Base-by-base conservation (phyloP, 1,140 invertebrate species). In the Prorops nasuta region DNA sequence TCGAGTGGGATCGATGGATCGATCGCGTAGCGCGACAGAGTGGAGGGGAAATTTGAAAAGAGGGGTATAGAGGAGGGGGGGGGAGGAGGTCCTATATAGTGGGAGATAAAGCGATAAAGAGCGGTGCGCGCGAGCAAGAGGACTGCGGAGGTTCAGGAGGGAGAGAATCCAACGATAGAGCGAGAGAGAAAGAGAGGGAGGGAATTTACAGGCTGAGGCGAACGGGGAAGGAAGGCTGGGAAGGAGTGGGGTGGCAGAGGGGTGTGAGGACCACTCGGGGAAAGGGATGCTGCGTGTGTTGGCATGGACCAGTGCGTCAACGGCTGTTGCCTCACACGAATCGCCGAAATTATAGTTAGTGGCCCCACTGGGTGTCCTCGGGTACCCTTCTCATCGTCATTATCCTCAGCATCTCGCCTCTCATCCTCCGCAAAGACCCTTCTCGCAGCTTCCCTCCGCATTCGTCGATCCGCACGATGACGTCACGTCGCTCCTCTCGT, bases 251-350 rank as follows among this genome's bases (percentile, higher is more conserved):
- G 55, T 54, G 17, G 16, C 53, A 39, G 56, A 63, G 58, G 50
- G 60, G 59, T 66, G 51, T 55, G 66, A 56, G 61, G 53, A 51
- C 51, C 42, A 52, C 44, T 62, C 54, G 61, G 63, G 66, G 64
- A 71, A 69, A 72, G 71, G 74, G 74, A 75, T 77, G 71, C 72
- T 72, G 74, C 72, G 73, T 78, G 73, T 74, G 72, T 77, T 69
- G 75, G 73, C 75, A 77, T 77, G 74, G 74, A 76, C 74, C 76
- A 78, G 75, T 77, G 74, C 74, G 74, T 77, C 74, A 76, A 77
- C 75, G 73, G 70, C 74, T 75, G 69, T 76, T 76, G 74, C 74
- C 75, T 75, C 69, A 77, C 66, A 76, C 75, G 74, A 76, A 77
- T 68, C 74, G 69, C 73, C 68, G 66, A 77, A 77, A 77, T 76